Evolutionary conservation across 2,888 invertebrate genomes (phyloP).

Genomic region (Torymus texanus): DNA sequence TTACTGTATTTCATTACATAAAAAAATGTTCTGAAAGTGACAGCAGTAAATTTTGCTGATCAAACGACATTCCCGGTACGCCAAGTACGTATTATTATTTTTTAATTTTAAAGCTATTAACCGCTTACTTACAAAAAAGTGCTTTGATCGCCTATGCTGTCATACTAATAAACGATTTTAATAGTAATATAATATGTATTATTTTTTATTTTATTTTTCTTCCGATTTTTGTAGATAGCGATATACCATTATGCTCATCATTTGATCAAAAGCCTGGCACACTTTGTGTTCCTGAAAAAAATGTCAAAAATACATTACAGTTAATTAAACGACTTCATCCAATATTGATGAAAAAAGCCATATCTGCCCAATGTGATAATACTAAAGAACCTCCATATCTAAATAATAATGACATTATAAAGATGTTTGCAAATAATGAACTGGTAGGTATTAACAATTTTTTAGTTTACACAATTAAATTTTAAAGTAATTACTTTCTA

Average conservation of each 20-base stretch:
- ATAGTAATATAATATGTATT: conserved; percentile 38
- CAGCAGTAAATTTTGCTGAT: conserved; percentile 44
- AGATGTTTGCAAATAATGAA: conserved; percentile 75
- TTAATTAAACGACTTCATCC: conserved; percentile 81
- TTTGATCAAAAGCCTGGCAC: conserved; percentile 78
- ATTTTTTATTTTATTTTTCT: conserved; percentile 52
- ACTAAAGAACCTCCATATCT: conserved; percentile 78
- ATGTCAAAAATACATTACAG: conserved; percentile 80
- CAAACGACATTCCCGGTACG: conserved; percentile 37
- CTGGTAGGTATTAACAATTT: conserved; percentile 39
- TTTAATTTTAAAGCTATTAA: conserved; percentile 45
- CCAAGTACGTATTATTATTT: conserved; percentile 48
- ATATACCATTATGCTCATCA: conserved; percentile 78
- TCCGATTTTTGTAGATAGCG: conserved; percentile 72
- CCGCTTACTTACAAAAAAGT: conserved; percentile 42
- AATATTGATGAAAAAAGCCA: conserved; percentile 79
- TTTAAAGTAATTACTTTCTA: conserved; percentile 11
- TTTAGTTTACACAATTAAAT: conserved; percentile 5
- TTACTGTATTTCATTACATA: conserved; percentile 31
- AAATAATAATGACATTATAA: conserved; percentile 80
- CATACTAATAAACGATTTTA: conserved; percentile 24
- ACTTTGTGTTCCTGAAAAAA: conserved; percentile 81
- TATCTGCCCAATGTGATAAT: conserved; percentile 79
- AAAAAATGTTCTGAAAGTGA: conserved; percentile 42
- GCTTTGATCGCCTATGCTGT: conserved; percentile 49